Evolutionary conservation across 2,113 vertebrate genomes (phyloP), one percentile per base, ranked within the genome.

Genomic region (Pygoscelis adeliae): DNA sequence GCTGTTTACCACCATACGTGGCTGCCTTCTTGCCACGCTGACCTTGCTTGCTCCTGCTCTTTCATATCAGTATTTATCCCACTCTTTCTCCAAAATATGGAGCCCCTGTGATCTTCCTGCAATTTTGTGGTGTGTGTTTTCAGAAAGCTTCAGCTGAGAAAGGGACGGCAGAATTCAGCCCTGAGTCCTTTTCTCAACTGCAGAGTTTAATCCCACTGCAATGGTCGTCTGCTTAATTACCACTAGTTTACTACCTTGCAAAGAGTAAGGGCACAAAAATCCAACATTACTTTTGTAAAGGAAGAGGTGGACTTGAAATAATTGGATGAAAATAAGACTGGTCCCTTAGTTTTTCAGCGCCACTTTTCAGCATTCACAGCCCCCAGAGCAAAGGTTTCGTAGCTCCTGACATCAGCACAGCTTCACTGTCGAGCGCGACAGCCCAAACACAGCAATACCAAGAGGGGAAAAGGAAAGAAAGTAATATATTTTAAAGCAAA

Each of bases 401-500:
- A 5, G 25, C 21, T 74, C 46, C 78, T 6, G 2, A 16, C 42
- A 40, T 20, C 46, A 62, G 62, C 44, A 34, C 0, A 1, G 42
- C 22, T 86, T 46, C 44, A 5, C 56, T 6, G 7, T 3, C 9
- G 19, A 71, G 59, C 2, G 8, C 0, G 3, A 55, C 40, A 65
- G 52, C 74, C 40, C 65, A 63, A 92, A 82, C 5, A 11, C 55
- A 87, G 74, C 56, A 40, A 63, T 5, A 40, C 29, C 65, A 40
- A 52, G 38, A 61, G 34, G 40, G 11, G 9, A 87, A 36, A 90
- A 83, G 55, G 76, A 65, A 83, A 36, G 19, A 88, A 93, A 89
- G 62, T 13, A 62, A 47, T 81, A 55, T 38, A 59, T 96, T 86
- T 89, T 83, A 59, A 88, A 72, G 78, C 34, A 93, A 90, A 79